Evolutionary conservation across 1,140 invertebrate species (phyloP).

Genomic region (Nymphalis io): DNA sequence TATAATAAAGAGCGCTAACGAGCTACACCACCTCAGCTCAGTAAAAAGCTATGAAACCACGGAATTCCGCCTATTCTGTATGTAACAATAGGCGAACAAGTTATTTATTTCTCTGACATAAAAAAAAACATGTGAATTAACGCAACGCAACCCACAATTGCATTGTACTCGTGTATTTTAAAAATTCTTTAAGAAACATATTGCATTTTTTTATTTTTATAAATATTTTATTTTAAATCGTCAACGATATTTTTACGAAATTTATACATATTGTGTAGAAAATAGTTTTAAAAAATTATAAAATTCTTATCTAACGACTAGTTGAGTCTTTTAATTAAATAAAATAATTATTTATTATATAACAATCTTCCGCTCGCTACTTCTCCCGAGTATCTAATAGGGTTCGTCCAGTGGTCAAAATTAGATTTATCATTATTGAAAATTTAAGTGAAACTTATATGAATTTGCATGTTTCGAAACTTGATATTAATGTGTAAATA

Average conservation of each 20-base stretch:
- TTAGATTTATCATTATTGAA: too few relatives aligned
- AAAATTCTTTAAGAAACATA: not conserved
- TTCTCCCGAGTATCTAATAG: too few relatives aligned
- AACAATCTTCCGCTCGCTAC: too few relatives aligned
- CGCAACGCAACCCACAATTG: not conserved
- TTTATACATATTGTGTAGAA: too few relatives aligned
- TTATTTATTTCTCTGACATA: not conserved
- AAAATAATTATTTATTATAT: too few relatives aligned
- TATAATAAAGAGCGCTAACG: not conserved
- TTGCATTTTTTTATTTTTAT: not conserved
- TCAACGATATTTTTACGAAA: not conserved
- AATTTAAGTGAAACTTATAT: too few relatives aligned
- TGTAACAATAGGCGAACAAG: not conserved
- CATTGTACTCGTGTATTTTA: not conserved
- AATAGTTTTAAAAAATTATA: too few relatives aligned
- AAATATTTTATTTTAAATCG: not conserved
- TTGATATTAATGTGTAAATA: too few relatives aligned
- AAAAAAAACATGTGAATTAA: slow-evolving; percentile 2
- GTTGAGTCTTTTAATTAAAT: too few relatives aligned
- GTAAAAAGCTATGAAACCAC: slow-evolving; percentile 1
- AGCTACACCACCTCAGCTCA: not conserved
- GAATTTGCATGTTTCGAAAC: too few relatives aligned
- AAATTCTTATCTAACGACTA: too few relatives aligned
- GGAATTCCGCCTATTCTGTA: not conserved
- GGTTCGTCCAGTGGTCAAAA: too few relatives aligned